phyloP scores from a whole-genome alignment of 2,888 invertebrate species.

The Corythucha ciliata region DNA sequence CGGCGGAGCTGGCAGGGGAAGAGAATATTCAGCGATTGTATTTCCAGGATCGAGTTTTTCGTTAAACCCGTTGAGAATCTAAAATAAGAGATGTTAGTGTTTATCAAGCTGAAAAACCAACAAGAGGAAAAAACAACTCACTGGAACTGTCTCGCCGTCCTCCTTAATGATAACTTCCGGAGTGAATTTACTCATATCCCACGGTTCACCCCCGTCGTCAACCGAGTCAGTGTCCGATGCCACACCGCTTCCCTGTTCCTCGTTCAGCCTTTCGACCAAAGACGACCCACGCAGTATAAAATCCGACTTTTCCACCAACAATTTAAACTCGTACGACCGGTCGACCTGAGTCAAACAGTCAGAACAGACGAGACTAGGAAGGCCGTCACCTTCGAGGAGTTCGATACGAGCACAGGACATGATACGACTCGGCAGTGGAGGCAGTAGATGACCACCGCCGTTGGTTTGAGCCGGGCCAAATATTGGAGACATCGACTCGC shows the following conservation, averaged over 20 bases:
- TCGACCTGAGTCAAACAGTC: constrained; percentile 33
- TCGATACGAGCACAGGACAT: constrained; percentile 34
- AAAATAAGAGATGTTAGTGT: no score
- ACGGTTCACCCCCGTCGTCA: constrained; percentile 30
- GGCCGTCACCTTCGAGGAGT: constrained; percentile 32
- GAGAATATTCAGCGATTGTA: no score
- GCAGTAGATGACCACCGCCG: no score
- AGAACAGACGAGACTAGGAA: constrained; percentile 31
- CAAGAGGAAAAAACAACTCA: no score
- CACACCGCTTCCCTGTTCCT: not conserved
- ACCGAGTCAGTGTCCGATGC: constrained; percentile 23
- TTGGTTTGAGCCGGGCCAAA: constrained; percentile 26
- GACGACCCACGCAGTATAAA: constrained; percentile 27
- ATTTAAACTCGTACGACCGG: constrained; percentile 33
- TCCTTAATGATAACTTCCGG: constrained; percentile 35
- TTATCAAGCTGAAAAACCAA: no score
- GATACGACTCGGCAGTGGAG: constrained; percentile 30
- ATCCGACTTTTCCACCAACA: constrained; percentile 32
- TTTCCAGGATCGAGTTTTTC: no score
- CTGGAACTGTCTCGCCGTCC: constrained; percentile 29
- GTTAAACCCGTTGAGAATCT: no score
- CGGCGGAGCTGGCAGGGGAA: no score
- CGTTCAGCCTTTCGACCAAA: constrained; percentile 14
- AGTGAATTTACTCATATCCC: constrained; percentile 34
- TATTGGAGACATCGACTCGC: constrained; percentile 31